These are phyloP conservation scores for Aporophyla nigra DNA, from an alignment of 2,888 invertebrate species.

Conservation along the genomic window DNA sequence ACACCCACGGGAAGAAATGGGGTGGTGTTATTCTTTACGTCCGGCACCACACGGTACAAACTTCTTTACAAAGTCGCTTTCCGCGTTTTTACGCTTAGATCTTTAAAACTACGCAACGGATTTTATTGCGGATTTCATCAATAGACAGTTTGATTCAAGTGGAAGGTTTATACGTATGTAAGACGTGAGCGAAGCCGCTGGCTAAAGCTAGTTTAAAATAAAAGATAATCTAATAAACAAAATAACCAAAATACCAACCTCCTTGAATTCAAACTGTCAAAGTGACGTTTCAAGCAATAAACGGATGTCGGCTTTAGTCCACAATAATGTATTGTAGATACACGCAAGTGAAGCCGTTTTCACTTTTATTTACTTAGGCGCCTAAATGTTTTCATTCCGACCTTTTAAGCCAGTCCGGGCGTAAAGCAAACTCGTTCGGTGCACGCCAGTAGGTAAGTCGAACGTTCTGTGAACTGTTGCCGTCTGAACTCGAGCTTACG, in stretches of 20 bases:
- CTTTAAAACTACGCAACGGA: too few relatives aligned
- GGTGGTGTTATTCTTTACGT: too few relatives aligned
- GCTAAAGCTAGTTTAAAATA: too few relatives aligned
- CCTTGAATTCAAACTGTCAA: slow-evolving; percentile 33
- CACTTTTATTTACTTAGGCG: slow-evolving; percentile 74
- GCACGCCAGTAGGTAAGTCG: slow-evolving; percentile 52
- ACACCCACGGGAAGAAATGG: too few relatives aligned
- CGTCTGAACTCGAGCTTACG: slow-evolving; percentile 25
- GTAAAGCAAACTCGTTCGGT: slow-evolving; percentile 54
- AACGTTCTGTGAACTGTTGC: slow-evolving; percentile 32
- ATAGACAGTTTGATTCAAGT: too few relatives aligned
- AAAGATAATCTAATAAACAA: slow-evolving; percentile 11
- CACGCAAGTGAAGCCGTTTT: slow-evolving; percentile 69
- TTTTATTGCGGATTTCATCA: too few relatives aligned
- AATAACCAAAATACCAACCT: slow-evolving; percentile 11
- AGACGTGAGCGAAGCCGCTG: too few relatives aligned
- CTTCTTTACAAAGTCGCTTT: too few relatives aligned
- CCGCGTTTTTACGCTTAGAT: too few relatives aligned
- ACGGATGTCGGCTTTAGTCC: slow-evolving; percentile 44
- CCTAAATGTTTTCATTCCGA: slow-evolving; percentile 72
- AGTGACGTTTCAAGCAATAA: slow-evolving; percentile 47
- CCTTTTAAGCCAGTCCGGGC: slow-evolving; percentile 64
- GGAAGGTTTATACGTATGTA: too few relatives aligned
- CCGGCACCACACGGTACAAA: too few relatives aligned
- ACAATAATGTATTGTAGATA: slow-evolving; percentile 38